Base-by-base conservation (phyloP, 2,797 vertebrate genomes). In the Chaetodon trifasciatus region DNA sequence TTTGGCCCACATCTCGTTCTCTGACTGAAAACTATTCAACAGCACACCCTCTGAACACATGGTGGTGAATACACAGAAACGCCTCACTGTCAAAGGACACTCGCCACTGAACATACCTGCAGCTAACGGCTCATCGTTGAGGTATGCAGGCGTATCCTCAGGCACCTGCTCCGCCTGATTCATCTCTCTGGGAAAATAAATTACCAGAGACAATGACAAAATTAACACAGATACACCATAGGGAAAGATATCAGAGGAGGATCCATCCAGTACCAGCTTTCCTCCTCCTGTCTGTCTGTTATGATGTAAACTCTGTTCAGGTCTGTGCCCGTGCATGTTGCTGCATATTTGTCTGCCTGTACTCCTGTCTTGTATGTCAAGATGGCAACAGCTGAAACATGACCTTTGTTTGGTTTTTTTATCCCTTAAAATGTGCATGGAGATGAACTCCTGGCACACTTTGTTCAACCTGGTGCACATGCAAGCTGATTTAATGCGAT, bases 141-240 rank as follows among this genome's bases (percentile, higher is more conserved):
- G 92, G 80, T 96, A 97, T 58, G 96, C 93, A 82, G 97, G 95
- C 63, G 96, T 83, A 78, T 97, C 97, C 81, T 96, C 94, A 75
- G 96, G 95, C 88, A 91, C 95, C 92, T 96, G 96, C 89, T 97
- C 97, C 0, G 74, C 94, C 94, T 97, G 95, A 93, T 96, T 98
- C 97, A 99, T 98, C 91, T 91, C 93, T 96, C 96, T 93, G 85
- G 84, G 23, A 72, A 69, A 67, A 81, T 0, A 88, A 65, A 81
- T 87, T 39, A 88, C 23, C 10, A 58, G 8, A 76, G 2, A 32
- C 47, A 8, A 1, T 6, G 11, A 75, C 5, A 46, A 19, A 13
- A n/a, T 42, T n/a, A 40, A 39, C 1, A 57, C 6, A 72, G 4
- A 52, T 24, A 57, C n/a, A 66, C 9, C 6, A 2, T 37, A 10